phyloP scores from a whole-genome alignment of 2,888 invertebrate species.

The Ariolimax columbianus region DNA sequence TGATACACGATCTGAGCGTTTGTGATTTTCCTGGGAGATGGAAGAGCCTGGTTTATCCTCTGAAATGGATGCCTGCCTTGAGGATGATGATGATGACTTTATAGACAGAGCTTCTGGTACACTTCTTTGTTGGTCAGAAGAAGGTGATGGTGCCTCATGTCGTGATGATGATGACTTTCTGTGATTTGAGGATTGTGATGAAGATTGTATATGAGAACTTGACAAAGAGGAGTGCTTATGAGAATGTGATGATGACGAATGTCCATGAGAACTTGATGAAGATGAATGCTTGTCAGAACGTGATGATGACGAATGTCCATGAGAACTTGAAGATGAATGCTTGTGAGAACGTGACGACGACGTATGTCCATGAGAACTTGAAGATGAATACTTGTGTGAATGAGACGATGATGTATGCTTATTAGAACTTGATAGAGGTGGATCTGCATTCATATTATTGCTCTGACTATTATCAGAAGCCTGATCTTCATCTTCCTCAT shows the following conservation, averaged over 20 bases:
- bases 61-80: not conserved
- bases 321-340: not conserved
- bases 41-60: not conserved
- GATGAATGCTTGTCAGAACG: constrained; percentile 2
- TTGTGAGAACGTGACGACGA: not conserved
- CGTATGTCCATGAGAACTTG: not conserved
- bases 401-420: constrained; percentile 10
- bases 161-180: not conserved
- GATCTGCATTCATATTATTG: not conserved
- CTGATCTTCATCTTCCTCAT: constrained; percentile 9
- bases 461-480: not conserved
- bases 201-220: not conserved
- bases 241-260: constrained; percentile 23
- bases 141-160: not conserved
- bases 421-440: too few relatives aligned
- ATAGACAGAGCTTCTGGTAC: not conserved
- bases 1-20: not conserved
- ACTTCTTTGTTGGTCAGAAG: not conserved
- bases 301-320: not conserved
- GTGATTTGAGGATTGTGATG: constrained; percentile 12
- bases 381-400: constrained; percentile 14
- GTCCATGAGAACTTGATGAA: constrained; percentile 18
- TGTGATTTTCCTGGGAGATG: not conserved
- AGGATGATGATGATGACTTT: not conserved
- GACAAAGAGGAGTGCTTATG: constrained; percentile 2